A percentile compares a stretch with the other conserved stretches of the same genome.
These are phyloP conservation scores for Microctenopoma stevenorrisi DNA, from an alignment of 2,797 vertebrate genomes.

Conservation along the genomic window DNA sequence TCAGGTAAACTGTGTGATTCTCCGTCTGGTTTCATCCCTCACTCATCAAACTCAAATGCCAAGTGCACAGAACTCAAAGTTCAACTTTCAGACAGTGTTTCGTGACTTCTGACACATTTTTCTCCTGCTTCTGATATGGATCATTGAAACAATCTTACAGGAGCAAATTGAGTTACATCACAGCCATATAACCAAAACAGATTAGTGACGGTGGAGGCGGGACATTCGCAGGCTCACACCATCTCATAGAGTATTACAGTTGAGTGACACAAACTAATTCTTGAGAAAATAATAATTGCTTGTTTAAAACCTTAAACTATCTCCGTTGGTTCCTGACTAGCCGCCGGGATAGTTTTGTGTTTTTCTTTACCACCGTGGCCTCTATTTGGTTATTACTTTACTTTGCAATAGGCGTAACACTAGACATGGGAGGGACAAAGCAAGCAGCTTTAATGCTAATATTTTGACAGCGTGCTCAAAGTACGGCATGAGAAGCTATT, in stretches of 20 bases:
- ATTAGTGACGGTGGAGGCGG: slow-evolving; percentile 11
- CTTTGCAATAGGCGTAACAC: not conserved
- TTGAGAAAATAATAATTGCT: not conserved
- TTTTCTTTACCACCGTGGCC: not conserved
- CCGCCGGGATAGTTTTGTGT: not conserved
- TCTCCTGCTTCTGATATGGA: not conserved
- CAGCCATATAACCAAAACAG: slow-evolving; percentile 45
- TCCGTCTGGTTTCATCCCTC: slow-evolving; percentile 36
- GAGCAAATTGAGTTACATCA: slow-evolving; percentile 9
- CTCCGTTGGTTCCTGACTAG: not conserved
- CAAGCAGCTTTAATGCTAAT: slow-evolving; percentile 9
- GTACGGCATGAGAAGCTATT: slow-evolving; percentile 2
- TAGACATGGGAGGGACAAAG: not conserved
- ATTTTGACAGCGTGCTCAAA: slow-evolving; percentile 13
- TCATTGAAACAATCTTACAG: slow-evolving; percentile 3
- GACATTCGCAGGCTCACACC: not conserved
- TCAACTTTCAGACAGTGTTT: slow-evolving; percentile 39
- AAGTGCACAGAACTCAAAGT: slow-evolving; percentile 14
- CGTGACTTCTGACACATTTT: not conserved
- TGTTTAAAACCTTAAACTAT: not conserved
- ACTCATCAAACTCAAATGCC: slow-evolving; percentile 51
- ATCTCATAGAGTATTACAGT: not conserved
- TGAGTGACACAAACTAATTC: not conserved
- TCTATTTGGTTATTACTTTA: slow-evolving; percentile 6
- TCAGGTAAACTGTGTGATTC: slow-evolving; percentile 20